Percentiles rank a stretch among this genome's conserved stretches.
These are phyloP conservation scores for Octodonta nipae DNA, from an alignment of 2,888 invertebrate species.

Conservation along the genomic window DNA sequence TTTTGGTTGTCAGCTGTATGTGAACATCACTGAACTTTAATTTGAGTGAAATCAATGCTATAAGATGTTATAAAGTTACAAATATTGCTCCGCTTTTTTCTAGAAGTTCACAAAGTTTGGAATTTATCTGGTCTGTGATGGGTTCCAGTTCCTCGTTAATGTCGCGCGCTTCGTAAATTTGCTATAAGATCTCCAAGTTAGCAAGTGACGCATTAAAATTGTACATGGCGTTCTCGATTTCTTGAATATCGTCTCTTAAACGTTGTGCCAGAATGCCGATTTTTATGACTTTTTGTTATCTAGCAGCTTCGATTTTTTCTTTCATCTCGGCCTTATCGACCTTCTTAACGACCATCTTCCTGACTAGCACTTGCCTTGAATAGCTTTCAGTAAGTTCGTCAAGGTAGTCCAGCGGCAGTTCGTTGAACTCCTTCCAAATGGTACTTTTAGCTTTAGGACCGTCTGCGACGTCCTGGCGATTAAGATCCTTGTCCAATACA, in stretches of 20 bases:
- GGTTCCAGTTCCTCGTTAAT: no score
- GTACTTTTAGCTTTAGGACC: slow-evolving; percentile 27
- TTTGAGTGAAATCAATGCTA: no score
- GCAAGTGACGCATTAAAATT: slow-evolving; percentile 84
- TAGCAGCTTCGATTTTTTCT: slow-evolving; percentile 73
- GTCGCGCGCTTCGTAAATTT: slow-evolving; percentile 80
- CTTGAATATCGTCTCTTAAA: slow-evolving; percentile 71
- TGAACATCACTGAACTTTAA: no score
- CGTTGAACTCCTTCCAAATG: slow-evolving; percentile 64
- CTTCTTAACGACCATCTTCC: slow-evolving; percentile 62
- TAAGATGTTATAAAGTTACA: no score
- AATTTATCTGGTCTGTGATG: no score
- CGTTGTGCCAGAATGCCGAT: slow-evolving; percentile 89
- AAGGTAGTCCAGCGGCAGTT: slow-evolving; percentile 64
- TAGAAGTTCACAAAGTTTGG: no score
- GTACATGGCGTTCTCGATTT: slow-evolving; percentile 83
- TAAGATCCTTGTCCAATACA: slow-evolving; percentile 88
- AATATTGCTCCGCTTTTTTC: no score
- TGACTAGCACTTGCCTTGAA: slow-evolving; percentile 64
- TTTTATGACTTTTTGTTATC: slow-evolving; percentile 87
- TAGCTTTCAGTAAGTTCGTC: slow-evolving; percentile 83
- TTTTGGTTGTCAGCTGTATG: no score
- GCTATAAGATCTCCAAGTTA: slow-evolving; percentile 76
- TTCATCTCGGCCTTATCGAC: slow-evolving; percentile 55
- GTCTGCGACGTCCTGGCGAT: slow-evolving; percentile 27